phyloP scores from a whole-genome alignment of 2,797 vertebrate species.

The Anguilla obscura region DNA sequence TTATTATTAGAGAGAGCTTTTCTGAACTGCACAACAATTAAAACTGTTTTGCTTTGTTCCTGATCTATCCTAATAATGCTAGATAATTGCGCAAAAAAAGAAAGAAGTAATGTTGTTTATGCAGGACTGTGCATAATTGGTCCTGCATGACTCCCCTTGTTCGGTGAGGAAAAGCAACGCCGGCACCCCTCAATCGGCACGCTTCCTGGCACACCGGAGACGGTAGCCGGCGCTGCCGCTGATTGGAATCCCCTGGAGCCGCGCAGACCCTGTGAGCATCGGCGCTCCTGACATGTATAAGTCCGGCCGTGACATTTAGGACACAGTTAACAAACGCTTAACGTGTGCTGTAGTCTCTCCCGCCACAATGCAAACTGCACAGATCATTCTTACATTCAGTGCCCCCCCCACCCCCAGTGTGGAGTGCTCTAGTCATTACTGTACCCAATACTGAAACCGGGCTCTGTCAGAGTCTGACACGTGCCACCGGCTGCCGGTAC shows the following conservation, averaged over 20 bases:
- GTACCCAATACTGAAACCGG: too few relatives aligned
- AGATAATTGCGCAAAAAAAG: neutral
- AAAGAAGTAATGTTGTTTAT: neutral
- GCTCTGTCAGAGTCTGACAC: too few relatives aligned
- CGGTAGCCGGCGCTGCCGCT: neutral
- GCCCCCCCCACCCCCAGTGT: too few relatives aligned
- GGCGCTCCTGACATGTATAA: neutral
- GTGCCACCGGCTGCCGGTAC: too few relatives aligned
- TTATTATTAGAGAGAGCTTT: neutral
- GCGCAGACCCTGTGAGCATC: neutral
- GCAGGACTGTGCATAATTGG: neutral
- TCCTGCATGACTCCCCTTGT: conserved; percentile 3
- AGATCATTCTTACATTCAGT: neutral
- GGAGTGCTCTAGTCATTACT: too few relatives aligned
- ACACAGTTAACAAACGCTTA: neutral
- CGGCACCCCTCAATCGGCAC: too few relatives aligned
- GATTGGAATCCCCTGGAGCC: neutral
- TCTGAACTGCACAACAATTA: neutral
- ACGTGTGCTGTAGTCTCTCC: neutral
- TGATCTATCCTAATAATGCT: conserved; percentile 5
- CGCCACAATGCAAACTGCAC: neutral
- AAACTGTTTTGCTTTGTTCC: neutral
- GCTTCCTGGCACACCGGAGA: neutral
- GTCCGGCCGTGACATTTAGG: neutral
- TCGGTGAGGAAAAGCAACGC: neutral